Evolutionary conservation across 2,113 vertebrate species (phyloP), one percentile per base, ranked within the genome.

Genomic region (Perognathus longimembris): DNA sequence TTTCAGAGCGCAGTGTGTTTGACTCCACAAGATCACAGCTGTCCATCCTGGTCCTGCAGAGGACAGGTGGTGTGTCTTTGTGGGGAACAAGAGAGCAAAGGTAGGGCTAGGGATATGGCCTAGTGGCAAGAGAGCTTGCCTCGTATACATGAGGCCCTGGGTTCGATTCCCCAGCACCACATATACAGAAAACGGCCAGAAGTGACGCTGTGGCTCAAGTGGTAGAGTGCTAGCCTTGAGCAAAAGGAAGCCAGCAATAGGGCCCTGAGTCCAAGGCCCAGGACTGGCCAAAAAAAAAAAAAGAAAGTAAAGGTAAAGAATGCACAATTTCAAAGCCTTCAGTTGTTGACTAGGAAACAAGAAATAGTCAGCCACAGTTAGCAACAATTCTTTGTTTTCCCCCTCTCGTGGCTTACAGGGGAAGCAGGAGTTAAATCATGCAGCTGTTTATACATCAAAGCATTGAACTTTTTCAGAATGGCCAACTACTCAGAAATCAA

Each of bases 401-500:
- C 9, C 45, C 45, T 54, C 11, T 78, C 91, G 2, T 40, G 45
- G 75, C 76, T 89, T 40, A 45, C n/a, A 85, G 24, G 30, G 45
- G 2, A 93, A 89, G 34, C 26, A 73, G 30, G 59, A 75, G 84
- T 93, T 69, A 57, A 91, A 91, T 91, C 15, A 75, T 66, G 45
- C 3, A 75, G 45, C 81, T 88, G 21, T 73, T 78, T 7, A 63
- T 54, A 83, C 17, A 54, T 75, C 61, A 93, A 86, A 79, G 8
- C 66, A 64, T 3, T 54, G 32, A 63, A 64, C 12, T 36, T 88
- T 38, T 75, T 34, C 38, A 1, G 22, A 50, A 82, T 34, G 20
- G 30, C 45, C 21, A 83, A 93, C 20, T 74, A 12, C 40, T 83
- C 57, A 92, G 30, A 93, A 95, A 21, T 83, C 42, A 89, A 87